Conservation (phyloP, 2,797 vertebrate species). For the Cirrhinus mrigala region DNA sequence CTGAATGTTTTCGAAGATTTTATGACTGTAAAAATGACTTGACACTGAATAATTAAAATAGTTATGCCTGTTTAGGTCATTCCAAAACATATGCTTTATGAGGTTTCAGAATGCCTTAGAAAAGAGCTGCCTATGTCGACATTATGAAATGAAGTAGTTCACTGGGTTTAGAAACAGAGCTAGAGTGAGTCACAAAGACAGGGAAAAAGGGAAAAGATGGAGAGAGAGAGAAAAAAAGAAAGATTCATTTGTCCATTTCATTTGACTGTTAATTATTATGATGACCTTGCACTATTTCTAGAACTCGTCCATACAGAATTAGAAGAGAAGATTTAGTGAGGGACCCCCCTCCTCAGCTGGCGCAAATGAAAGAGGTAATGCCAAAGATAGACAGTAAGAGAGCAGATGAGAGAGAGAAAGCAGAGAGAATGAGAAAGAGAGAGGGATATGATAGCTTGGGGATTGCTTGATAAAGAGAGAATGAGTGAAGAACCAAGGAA, state of each 20-base stretch:
- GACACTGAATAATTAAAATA: background rate
- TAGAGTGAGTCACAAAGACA: constrained; percentile 43
- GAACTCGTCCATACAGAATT: constrained; percentile 70
- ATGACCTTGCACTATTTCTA: constrained; percentile 78
- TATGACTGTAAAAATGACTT: too few species aligned
- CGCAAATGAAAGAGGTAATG: constrained; percentile 37
- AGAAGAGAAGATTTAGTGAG: constrained; percentile 66
- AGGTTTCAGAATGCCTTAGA: background rate
- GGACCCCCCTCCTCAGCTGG: constrained; percentile 57
- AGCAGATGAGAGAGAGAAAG: constrained; percentile 29
- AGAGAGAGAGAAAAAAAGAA: background rate
- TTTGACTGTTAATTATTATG: constrained; percentile 77
- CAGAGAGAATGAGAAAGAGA: constrained; percentile 25
- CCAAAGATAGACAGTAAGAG: constrained; percentile 27
- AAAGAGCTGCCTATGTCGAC: background rate
- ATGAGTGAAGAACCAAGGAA: constrained; percentile 37
- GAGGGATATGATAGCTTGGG: constrained; percentile 13
- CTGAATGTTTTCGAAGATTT: too few species aligned
- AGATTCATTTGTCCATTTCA: constrained; percentile 52
- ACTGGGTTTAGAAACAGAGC: constrained; percentile 42
- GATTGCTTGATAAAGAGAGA: constrained; percentile 11
- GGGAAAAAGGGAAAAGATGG: constrained; percentile 8
- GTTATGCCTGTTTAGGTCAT: background rate
- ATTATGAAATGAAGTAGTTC: background rate
- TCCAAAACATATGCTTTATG: background rate